These are phyloP conservation scores for Pipistrellus pygmaeus DNA, from an alignment of 2,797 vertebrate genomes.

Conservation along the genomic window DNA sequence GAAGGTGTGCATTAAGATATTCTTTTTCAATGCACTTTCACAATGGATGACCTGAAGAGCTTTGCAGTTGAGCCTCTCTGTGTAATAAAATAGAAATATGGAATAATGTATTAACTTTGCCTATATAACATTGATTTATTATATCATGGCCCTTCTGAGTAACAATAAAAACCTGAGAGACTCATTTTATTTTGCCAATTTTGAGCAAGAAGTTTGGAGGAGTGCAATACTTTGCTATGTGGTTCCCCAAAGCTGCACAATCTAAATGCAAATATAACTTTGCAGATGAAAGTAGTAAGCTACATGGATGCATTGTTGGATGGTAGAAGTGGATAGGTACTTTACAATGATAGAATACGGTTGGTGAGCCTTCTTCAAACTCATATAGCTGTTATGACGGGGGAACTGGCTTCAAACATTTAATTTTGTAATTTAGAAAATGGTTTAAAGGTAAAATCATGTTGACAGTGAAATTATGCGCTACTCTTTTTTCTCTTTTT, in stretches of 20 bases:
- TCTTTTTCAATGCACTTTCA: constrained; percentile 13
- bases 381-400: not conserved
- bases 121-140: not conserved
- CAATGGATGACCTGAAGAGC: not conserved
- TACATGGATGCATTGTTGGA: not conserved
- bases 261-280: not conserved
- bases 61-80: not conserved
- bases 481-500: not conserved
- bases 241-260: not conserved
- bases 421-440: not conserved
- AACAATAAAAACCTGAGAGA: not conserved
- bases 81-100: not conserved
- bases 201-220: not conserved
- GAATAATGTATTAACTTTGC: not conserved
- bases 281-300: not conserved
- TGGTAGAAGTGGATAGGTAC: not conserved
- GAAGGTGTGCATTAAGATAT: not conserved
- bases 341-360: not conserved
- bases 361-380: not conserved
- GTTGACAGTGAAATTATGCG: not conserved
- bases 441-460: not conserved
- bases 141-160: not conserved
- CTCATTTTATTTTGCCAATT: not conserved
- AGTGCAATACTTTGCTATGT: not conserved
- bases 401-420: not conserved